phyloP scores from a whole-genome alignment of 2,113 vertebrate species.

The Noturus placidus region DNA sequence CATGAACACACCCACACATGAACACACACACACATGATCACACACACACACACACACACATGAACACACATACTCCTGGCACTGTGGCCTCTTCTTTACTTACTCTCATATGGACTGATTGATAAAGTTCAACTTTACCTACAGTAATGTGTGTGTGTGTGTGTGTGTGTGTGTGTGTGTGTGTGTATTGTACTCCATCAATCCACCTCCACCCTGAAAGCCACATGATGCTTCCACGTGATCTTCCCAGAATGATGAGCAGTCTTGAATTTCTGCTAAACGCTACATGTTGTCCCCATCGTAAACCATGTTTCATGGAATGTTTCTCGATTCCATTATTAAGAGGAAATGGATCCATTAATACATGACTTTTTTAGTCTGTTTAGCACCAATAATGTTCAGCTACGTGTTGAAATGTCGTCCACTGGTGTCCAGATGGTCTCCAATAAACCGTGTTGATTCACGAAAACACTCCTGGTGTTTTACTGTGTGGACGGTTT shows the following conservation, averaged over 20 bases:
- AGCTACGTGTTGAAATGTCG: not conserved
- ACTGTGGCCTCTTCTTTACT: not conserved
- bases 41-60: not conserved
- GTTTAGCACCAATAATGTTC: no score
- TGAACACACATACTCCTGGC: not conserved
- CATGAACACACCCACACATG: not conserved
- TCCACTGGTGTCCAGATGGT: not conserved
- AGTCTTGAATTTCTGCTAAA: not conserved
- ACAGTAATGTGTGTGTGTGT: not conserved
- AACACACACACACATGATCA: no score
- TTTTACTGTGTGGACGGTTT: not conserved
- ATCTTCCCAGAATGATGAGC: not conserved
- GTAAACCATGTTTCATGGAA: no score
- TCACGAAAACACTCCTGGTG: not conserved
- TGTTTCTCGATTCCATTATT: not conserved
- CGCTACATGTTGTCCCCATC: not conserved
- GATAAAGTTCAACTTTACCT: not conserved
- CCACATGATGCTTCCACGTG: not conserved
- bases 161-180: not conserved
- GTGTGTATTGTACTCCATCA: not conserved
- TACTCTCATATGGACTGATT: slow-evolving; percentile 6
- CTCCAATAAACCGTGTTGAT: not conserved
- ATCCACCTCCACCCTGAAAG: not conserved
- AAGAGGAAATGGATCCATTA: no score
- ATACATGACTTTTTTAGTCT: not conserved